Base-by-base conservation (phyloP, 2,113 vertebrate genomes). In the Eurypyga helias region DNA sequence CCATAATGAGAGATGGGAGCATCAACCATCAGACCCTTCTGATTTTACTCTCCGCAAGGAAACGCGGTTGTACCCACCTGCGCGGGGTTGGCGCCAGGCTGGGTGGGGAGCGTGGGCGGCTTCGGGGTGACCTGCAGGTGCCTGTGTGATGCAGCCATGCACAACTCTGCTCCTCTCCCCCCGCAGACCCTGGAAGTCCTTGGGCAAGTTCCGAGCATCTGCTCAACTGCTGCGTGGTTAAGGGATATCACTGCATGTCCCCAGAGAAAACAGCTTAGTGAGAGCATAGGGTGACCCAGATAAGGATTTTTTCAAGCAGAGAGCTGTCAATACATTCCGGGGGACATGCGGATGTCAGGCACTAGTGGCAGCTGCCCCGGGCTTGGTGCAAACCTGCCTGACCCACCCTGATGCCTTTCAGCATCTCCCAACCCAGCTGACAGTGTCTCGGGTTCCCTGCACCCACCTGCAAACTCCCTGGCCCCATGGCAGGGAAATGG, bases 281-380 rank as follows among this genome's bases (percentile, higher is more conserved):
- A 24, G 64, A 9, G 55, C 24, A 2, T 1, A 4, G 73, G 41
- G 57, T 72, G 58, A 80, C 57, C 62, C 19, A 60, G 91, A 77
- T 67, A 87, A 84, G 46, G 57, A 46, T 33, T 94, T 60, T 11
- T 12, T 77, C 54, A 18, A 23, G 29, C 3, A 1, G 23, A 54
- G 64, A 78, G 34, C 54, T 0, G 0, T 9, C 2, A 5, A 19
- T 70, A 31, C 5, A 0, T 5, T 31, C 33, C 4, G 25, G 43
- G 52, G 17, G 60, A 38, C 28, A 38, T 28, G 36, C 55, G 65
- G 90, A 55, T 57, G 54, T 78, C 85, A 52, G 15, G 26, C 66
- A 19, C 5, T 16, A 48, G 66, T 72, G 91, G 26, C 49, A 61
- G 10, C 23, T 41, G 52, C 64, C 34, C 38, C 8, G 57, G 60